Percentiles rank a stretch among this genome's conserved stretches.
These are phyloP conservation scores for Pangasius sanitwongsei DNA, from an alignment of 2,797 vertebrate genomes.

Conservation along the genomic window DNA sequence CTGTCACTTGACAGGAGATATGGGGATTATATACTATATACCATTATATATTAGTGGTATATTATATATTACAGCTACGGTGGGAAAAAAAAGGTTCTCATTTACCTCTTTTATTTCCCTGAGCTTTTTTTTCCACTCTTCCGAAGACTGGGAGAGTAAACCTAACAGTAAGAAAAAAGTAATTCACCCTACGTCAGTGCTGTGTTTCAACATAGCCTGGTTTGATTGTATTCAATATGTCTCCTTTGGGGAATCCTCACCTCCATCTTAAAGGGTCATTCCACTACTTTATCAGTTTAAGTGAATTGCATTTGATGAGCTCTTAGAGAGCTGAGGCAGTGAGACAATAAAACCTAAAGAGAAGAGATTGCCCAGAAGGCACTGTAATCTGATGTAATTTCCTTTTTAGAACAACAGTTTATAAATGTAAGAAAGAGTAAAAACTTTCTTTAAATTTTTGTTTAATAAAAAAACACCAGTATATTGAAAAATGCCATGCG, in stretches of 20 bases:
- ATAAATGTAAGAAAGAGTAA: neutral
- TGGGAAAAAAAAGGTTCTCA: neutral
- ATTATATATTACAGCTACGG: neutral
- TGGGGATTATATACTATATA: neutral
- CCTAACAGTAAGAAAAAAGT: neutral
- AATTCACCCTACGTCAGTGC: neutral
- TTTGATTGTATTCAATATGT: neutral
- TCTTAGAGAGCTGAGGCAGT: neutral
- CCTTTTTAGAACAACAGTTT: neutral
- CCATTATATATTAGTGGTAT: neutral
- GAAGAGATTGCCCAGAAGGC: neutral
- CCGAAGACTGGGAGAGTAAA: neutral
- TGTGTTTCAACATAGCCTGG: neutral
- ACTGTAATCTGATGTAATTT: neutral
- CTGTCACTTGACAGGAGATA: neutral
- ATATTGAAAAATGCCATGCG: neutral
- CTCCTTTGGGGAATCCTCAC: neutral
- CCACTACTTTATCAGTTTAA: neutral
- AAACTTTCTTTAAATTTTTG: neutral
- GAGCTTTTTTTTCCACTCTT: neutral
- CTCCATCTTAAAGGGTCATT: neutral
- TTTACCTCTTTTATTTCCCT: slow-evolving; percentile 5
- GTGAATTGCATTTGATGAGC: neutral
- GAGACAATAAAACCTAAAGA: neutral
- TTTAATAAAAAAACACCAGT: neutral